Evolutionary conservation across 2,797 vertebrate genomes (phyloP), one percentile per base, ranked within the genome.

Genomic region (Potorous gilbertii): DNA sequence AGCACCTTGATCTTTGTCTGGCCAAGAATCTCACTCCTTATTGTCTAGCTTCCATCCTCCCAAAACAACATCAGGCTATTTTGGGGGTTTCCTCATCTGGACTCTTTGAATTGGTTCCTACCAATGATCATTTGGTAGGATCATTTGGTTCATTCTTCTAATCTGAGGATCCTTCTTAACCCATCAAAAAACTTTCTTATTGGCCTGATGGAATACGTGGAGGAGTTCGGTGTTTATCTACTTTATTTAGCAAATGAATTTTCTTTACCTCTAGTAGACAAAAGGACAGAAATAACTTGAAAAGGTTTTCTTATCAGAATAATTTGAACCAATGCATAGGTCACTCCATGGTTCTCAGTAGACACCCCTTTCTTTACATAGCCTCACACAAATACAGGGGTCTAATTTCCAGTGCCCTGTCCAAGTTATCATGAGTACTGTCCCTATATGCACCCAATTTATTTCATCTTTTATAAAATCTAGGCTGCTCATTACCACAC

Each of bases 391-490:
- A 9, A 24, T 13, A 50, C 0, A 10, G 50, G 40, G 46, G 31
- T 91, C 0, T 0, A 0, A 90, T 66, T 59, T 56, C 91, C 91
- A 59, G 89, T 90, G 91, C 34, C 87, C 89, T 14, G 16, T 2
- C 95, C 3, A 0, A 91, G 94, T 59, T 92, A 54, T 74, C n/a
- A 40, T 56, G 57, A 24, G 90, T 12, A n/a, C n/a, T 0, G 0
- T 74, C 74, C 55, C 66, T 28, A 54, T 90, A 59, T 0, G 0
- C 56, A 9, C 66, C 52, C 18, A 21, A 94, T 95, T 90, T 93
- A 95, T 96, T 97, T 96, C 96, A 97, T 97, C 96, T 96, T 97
- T 96, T 94, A 97, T 74, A 96, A 96, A 95, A 94, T 92, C 56
- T 90, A 93, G 89, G 90, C 94, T 93, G 74, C 91, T 50, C 59